These are phyloP conservation scores for Equus przewalskii DNA, from an alignment of 2,113 vertebrate genomes.

Conservation along the genomic window DNA sequence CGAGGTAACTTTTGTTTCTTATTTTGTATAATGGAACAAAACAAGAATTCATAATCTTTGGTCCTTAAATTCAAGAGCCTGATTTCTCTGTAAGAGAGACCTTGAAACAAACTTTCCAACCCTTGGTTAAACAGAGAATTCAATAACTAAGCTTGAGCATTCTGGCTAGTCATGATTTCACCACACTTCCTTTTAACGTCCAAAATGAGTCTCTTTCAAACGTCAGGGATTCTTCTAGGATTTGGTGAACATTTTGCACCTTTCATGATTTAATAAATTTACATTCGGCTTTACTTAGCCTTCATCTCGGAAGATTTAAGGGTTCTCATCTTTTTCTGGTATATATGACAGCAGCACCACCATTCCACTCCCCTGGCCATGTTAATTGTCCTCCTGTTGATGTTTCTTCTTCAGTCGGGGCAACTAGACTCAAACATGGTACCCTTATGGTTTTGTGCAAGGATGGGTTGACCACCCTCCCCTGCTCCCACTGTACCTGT, in stretches of 20 bases:
- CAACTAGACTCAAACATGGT: constrained; percentile 57
- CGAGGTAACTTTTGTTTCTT: background rate
- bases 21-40: constrained; percentile 50
- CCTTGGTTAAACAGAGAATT: constrained; percentile 46
- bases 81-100: constrained; percentile 13
- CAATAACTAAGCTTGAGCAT: background rate
- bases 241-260: constrained; percentile 47
- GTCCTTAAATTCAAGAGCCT: constrained; percentile 46
- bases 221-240: constrained; percentile 54
- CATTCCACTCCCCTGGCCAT: background rate
- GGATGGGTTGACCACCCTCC: constrained; percentile 42
- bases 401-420: constrained; percentile 46
- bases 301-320: constrained; percentile 53
- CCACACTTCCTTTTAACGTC: constrained; percentile 39
- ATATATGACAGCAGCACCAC: constrained; percentile 18
- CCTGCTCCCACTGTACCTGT: background rate
- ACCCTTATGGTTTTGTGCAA: constrained; percentile 43
- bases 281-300: background rate
- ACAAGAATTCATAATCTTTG: constrained; percentile 1
- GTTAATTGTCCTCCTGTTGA: constrained; percentile 41
- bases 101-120: constrained; percentile 54
- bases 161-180: constrained; percentile 40
- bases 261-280: constrained; percentile 63
- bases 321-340: constrained; percentile 43
- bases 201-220: constrained; percentile 59